Evolutionary conservation across 2,113 vertebrate genomes (phyloP).

Genomic region (Rhizomys pruinosus): DNA sequence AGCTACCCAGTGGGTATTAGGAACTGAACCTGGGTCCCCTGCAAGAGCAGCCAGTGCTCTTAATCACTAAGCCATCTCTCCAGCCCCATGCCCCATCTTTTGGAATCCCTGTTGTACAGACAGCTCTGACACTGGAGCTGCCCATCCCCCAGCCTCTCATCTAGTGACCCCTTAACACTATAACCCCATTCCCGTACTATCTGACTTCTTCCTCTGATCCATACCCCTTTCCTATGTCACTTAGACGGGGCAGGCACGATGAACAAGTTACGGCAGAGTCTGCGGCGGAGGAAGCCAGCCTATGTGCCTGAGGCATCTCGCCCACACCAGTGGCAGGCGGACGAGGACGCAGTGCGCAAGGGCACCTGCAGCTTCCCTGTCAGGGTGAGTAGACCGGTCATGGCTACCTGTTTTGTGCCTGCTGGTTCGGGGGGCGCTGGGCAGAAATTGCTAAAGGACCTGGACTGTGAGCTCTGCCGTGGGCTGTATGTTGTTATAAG

Average conservation of each 20-base stretch:
- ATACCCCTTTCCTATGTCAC: neutral
- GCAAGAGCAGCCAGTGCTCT: too few relatives aligned
- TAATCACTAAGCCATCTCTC: too few relatives aligned
- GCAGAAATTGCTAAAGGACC: neutral
- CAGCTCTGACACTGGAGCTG: neutral
- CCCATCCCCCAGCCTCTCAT: neutral
- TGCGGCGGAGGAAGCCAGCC: conserved; percentile 94
- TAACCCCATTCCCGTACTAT: neutral
- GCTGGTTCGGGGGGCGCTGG: fast-evolving
- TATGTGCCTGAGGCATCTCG: conserved; percentile 94
- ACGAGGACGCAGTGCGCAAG: conserved; percentile 94
- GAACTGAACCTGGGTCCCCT: too few relatives aligned
- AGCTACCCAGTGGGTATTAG: too few relatives aligned
- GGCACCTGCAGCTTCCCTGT: conserved; percentile 95
- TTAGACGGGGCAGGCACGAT: conserved; percentile 87
- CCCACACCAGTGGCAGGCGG: conserved; percentile 95
- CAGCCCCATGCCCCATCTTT: too few relatives aligned
- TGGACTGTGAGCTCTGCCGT: too few relatives aligned
- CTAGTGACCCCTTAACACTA: neutral
- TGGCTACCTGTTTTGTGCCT: too few relatives aligned
- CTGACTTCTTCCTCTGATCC: neutral
- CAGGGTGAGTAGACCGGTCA: conserved; percentile 85
- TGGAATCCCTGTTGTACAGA: too few relatives aligned
- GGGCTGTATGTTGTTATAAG: neutral
- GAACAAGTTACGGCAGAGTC: conserved; percentile 96